These are phyloP conservation scores for Clytia hemisphaerica DNA, from an alignment of 30 jellyfish, hydroid and myxozoan genomes.

Conservation along the genomic window DNA sequence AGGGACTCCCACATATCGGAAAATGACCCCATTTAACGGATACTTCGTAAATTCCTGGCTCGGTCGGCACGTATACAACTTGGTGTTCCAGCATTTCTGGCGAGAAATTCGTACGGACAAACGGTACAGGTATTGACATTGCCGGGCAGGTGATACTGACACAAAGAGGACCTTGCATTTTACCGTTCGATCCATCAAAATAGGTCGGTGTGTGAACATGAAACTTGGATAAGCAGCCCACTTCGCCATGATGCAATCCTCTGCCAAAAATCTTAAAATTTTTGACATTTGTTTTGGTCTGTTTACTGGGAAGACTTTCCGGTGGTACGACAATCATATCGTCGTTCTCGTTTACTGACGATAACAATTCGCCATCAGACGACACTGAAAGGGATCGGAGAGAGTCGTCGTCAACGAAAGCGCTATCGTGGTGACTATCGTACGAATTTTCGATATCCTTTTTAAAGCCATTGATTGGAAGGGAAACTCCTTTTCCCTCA, in stretches of 20 bases:
- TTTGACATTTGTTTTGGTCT: neutral
- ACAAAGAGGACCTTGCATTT: constrained; percentile 72
- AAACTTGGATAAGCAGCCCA: constrained; percentile 69
- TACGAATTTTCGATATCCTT: neutral
- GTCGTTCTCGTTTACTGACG: no score
- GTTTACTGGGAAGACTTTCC: neutral
- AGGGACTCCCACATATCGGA: constrained; percentile 68
- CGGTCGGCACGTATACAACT: constrained; percentile 85
- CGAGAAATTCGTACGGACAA: constrained; percentile 49
- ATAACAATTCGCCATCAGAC: no score
- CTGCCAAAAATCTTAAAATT: constrained; percentile 44
- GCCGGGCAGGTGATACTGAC: constrained; percentile 96
- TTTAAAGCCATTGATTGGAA: no score
- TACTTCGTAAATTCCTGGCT: constrained; percentile 87
- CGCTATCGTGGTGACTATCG: constrained; percentile 10
- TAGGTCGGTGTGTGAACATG: constrained; percentile 66
- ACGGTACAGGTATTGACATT: constrained; percentile 90
- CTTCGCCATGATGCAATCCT: constrained; percentile 80
- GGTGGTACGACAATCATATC: no score
- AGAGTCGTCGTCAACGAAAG: neutral
- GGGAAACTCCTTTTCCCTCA: constrained; percentile 4
- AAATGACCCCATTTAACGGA: constrained; percentile 75
- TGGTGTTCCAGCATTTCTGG: constrained; percentile 61
- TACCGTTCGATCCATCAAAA: no score
- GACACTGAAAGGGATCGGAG: neutral